phyloP scores from a whole-genome alignment of 2,797 vertebrate genomes.

The Sciurus carolinensis region DNA sequence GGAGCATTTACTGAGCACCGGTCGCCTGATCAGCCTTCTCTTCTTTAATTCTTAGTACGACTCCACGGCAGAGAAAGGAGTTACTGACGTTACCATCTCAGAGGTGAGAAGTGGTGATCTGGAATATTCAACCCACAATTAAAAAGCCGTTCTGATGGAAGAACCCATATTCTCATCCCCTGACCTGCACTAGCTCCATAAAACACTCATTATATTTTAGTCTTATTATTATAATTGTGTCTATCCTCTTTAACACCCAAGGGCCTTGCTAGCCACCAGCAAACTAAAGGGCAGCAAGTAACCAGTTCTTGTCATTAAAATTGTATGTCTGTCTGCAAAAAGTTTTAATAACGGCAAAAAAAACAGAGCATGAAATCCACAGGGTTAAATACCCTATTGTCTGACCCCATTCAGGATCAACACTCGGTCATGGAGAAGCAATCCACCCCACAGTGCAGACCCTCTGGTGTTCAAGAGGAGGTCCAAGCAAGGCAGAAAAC shows the following conservation, averaged over 20 bases:
- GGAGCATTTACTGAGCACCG: not conserved
- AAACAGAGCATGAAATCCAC: not conserved
- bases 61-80: not conserved
- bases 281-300: not conserved
- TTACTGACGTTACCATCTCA: not conserved
- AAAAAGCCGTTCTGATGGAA: not conserved
- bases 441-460: accelerated
- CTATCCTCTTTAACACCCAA: not conserved
- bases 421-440: accelerated
- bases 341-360: not conserved
- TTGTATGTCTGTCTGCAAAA: not conserved
- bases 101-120: not conserved
- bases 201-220: not conserved
- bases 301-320: not conserved
- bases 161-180: not conserved
- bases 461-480: not conserved
- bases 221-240: not conserved
- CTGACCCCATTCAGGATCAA: no score
- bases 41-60: not conserved
- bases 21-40: accelerated
- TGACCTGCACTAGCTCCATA: no score
- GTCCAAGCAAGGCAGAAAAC: not conserved
- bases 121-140: not conserved
- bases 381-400: no score
- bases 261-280: not conserved